Evolutionary conservation across 2,888 invertebrate species (phyloP).

Genomic region (Tiliacea citrago): DNA sequence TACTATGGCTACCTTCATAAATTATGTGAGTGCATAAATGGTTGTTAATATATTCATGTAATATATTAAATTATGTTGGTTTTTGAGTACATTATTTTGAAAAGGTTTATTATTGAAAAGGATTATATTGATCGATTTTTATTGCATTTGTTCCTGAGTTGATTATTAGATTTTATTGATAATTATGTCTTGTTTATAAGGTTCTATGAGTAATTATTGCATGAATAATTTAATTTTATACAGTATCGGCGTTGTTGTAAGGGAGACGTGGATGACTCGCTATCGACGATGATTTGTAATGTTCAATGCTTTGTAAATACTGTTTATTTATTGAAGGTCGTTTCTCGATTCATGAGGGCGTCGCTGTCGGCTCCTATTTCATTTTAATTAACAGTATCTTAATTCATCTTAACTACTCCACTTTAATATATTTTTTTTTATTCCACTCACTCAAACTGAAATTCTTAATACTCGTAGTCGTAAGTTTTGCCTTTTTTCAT

Average conservation of each 20-base stretch:
- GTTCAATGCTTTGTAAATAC: constrained; percentile 65
- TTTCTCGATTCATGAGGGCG: constrained; percentile 13
- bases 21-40: constrained; percentile 85
- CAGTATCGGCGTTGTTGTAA: constrained; percentile 78
- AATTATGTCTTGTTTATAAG: constrained; percentile 84
- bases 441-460: constrained; percentile 13
- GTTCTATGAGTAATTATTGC: constrained; percentile 82
- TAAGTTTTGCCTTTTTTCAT: constrained; percentile 29
- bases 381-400: constrained; percentile 38
- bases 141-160: constrained; percentile 91
- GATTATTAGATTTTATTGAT: constrained; percentile 89
- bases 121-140: constrained; percentile 87
- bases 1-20: constrained; percentile 87
- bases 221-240: constrained; percentile 85
- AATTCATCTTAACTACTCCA: constrained; percentile 30
- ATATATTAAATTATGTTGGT: constrained; percentile 87
- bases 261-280: constrained; percentile 78
- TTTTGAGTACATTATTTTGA: constrained; percentile 84
- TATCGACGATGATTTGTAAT: constrained; percentile 38
- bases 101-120: constrained; percentile 82
- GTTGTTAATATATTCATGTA: constrained; percentile 89
- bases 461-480: constrained; percentile 24
- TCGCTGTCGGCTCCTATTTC: constrained; percentile 23
- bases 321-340: constrained; percentile 66
- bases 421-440: constrained; percentile 22